A percentile compares a stretch with the other conserved stretches of the same genome.
phyloP scores from a whole-genome alignment of 2,888 invertebrate genomes.

The Dasypogon diadema region DNA sequence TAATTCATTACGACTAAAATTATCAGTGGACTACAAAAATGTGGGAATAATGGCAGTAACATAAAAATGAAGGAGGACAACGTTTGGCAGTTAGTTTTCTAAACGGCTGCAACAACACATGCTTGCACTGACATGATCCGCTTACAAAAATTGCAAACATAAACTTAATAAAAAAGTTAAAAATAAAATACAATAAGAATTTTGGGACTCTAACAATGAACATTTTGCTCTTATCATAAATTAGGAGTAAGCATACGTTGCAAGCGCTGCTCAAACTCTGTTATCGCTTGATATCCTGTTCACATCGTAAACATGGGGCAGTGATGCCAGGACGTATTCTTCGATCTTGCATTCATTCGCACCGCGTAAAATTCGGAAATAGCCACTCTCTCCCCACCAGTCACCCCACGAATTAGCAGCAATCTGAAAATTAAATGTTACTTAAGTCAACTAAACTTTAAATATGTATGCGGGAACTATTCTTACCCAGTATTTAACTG shows the following conservation, averaged over 20 bases:
- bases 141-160: conserved; percentile 5
- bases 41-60: conserved; percentile 36
- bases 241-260: conserved; percentile 4
- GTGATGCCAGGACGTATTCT: conserved; percentile 85
- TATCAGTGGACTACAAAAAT: conserved; percentile 4
- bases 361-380: conserved; percentile 88
- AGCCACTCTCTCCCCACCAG: conserved; percentile 92
- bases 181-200: conserved; percentile 9
- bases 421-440: conserved; percentile 72
- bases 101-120: not conserved
- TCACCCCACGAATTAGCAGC: conserved; percentile 95
- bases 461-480: not conserved
- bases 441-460: not conserved
- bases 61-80: conserved; percentile 14
- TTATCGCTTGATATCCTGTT: not conserved
- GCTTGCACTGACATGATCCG: conserved; percentile 10
- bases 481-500: conserved; percentile 87
- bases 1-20: conserved; percentile 22
- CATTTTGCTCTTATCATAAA: conserved; percentile 29
- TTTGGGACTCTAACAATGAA: conserved; percentile 11
- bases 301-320: conserved; percentile 69
- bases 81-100: conserved; percentile 43
- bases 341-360: conserved; percentile 91
- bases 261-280: not conserved
- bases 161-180: conserved; percentile 39